Percentiles rank a stretch among this genome's conserved stretches.
Conservation (phyloP, 2,113 vertebrate genomes). For the Crotalus helleri region DNA sequence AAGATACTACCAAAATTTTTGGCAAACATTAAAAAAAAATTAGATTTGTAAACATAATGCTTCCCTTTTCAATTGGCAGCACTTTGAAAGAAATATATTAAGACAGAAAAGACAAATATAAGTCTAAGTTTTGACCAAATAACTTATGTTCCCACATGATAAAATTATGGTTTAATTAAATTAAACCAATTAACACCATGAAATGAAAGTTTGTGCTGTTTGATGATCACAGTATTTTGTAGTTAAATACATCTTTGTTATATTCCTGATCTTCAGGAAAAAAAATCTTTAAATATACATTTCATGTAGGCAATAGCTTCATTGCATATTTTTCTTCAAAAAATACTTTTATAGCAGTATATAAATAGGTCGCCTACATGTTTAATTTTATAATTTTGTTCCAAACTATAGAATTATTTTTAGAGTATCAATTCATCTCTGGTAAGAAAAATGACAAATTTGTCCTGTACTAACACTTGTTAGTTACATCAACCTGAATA, state of each 20-base stretch:
- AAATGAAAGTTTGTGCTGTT: slow-evolving; percentile 74
- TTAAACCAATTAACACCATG: slow-evolving; percentile 63
- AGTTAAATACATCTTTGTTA: slow-evolving; percentile 71
- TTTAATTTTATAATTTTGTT: slow-evolving; percentile 66
- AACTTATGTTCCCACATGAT: slow-evolving; percentile 67
- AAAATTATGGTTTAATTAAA: slow-evolving; percentile 64
- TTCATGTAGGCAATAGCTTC: slow-evolving; percentile 72
- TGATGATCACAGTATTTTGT: slow-evolving; percentile 72
- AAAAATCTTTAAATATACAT: slow-evolving; percentile 75
- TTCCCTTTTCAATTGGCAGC: slow-evolving; percentile 75
- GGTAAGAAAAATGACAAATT: slow-evolving; percentile 69
- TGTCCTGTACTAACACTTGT: slow-evolving; percentile 61
- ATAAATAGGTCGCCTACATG: slow-evolving; percentile 73
- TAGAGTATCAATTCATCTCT: slow-evolving; percentile 57
- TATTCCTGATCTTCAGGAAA: slow-evolving; percentile 68
- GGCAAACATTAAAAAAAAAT: slow-evolving; percentile 68
- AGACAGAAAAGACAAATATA: slow-evolving; percentile 62
- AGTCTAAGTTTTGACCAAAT: slow-evolving; percentile 62
- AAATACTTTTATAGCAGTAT: slow-evolving; percentile 73
- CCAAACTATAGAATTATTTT: slow-evolving; percentile 66
- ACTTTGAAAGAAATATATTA: slow-evolving; percentile 61
- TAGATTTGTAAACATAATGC: slow-evolving; percentile 73
- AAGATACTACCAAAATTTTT: slow-evolving; percentile 64
- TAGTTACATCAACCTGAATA: slow-evolving; percentile 72
- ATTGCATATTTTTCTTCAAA: slow-evolving; percentile 74